phyloP scores from a whole-genome alignment of 2,113 vertebrate genomes.

The Mormoops blainvillei region DNA sequence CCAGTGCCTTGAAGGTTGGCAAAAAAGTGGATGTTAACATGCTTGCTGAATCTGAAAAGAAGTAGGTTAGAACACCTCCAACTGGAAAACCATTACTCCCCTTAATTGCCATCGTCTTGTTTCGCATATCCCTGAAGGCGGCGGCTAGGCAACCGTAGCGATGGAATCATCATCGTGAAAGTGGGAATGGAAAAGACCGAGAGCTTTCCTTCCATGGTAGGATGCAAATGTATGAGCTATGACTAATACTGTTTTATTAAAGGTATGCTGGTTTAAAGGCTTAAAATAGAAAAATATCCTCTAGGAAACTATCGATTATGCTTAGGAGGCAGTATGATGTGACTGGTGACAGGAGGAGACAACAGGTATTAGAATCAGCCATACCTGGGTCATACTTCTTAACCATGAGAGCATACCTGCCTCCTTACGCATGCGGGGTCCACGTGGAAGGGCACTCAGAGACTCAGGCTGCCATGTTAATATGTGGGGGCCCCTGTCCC shows the following conservation, averaged over 20 bases:
- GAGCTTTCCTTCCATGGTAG: background rate
- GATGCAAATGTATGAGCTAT: background rate
- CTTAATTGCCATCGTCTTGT: constrained; percentile 24
- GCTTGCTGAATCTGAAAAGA: constrained; percentile 31
- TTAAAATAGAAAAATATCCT: background rate
- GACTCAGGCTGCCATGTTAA: background rate
- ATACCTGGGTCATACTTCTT: background rate
- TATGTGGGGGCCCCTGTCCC: background rate
- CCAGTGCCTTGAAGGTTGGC: constrained; percentile 50
- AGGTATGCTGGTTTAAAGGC: background rate
- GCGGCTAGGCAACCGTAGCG: accelerated
- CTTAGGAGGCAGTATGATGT: background rate
- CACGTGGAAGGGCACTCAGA: background rate
- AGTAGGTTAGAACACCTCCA: background rate
- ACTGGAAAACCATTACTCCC: constrained; percentile 20
- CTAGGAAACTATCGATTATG: background rate
- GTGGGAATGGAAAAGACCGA: background rate
- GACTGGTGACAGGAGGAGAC: background rate
- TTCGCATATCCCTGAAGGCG: background rate
- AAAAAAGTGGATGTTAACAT: constrained; percentile 29
- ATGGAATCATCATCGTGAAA: background rate
- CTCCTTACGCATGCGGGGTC: background rate
- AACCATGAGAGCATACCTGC: accelerated
- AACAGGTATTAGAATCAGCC: background rate
- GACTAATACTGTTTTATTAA: background rate